Base-by-base conservation (phyloP, 2,113 vertebrate genomes). In the Apodemus speciosus region DNA sequence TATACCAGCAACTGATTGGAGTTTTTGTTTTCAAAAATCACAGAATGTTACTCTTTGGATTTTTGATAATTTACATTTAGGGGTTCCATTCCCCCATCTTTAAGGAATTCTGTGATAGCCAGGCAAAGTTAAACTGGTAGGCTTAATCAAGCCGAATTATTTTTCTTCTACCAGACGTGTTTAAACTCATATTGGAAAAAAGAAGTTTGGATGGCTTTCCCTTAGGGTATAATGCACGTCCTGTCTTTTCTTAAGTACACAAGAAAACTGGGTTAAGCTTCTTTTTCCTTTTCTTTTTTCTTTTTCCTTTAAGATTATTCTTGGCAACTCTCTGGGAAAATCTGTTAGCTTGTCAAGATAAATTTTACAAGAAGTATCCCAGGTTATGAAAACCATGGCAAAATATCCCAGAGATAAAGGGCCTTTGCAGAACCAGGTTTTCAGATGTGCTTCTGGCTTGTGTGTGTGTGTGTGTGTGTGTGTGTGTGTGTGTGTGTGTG, bases 341-440 rank as follows among this genome's bases (percentile, higher is more conserved):
- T 97, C 94, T 94, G 96, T 95, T 96, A 94, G 93, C 95, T 91
- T 96, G 96, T 97, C 97, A 95, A 97, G 96, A 97, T 96, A 94
- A 89, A 96, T 97, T 97, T 96, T 95, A 88, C 46, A 93, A 95
- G 96, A 96, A 95, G 89, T 71, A 92, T 94, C 75, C 91, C 95
- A 96, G 95, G 95, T 94, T 96, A 91, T 91, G 92, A 84, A 94
- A 92, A 94, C 58, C 87, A 91, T 87, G 86, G 95, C 92, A 92
- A 89, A 96, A 90, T 81, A 88, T 87, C 91, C 40, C 64, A 35
- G 85, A 94, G 92, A 97, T 94, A 95, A 95, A 96, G 95, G n/a
- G 27, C 66, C 94, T 93, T 85, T 91, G 95, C 95, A 94, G 91
- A 84, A 58, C 91, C 95, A 46, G 71, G 77, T 89, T 95, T 85